Evolutionary conservation across 2,888 invertebrate species (phyloP), one percentile per base, ranked within the genome.

Genomic region (Tinea pellionella): DNA sequence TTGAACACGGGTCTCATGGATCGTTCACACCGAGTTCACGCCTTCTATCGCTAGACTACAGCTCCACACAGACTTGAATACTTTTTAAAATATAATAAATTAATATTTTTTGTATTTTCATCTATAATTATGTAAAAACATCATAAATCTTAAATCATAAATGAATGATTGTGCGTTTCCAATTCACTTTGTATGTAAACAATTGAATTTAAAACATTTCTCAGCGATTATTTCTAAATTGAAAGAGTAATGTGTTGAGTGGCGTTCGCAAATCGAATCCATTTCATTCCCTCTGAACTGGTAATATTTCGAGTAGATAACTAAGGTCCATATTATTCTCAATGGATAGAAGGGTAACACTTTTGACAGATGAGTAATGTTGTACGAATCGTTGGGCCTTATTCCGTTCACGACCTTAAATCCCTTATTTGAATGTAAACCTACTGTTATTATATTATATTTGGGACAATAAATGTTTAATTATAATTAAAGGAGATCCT

Each of bases 311-410:
- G 55, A 24, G 55, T 55, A 55, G 55, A 55, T 55, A n/a, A n/a
- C n/a, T n/a, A 29, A 55, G 55, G 19, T 29, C 55, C 24, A 19
- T 29, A 55, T 55, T 24, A 19, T 24, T 19, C 29, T 24, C 55
- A 19, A 29, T 60, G 53, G 9, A 69, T 68, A 68, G 67, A 68
- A 73, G 73, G 75, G 72, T 71, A 71, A 64, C 68, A 19, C 41
- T 60, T 65, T 64, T 75, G 78, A 77, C 78, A 73, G 70, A 74
- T 79, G 75, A 82, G 71, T 77, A 80, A 82, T 81, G 78, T 74
- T 77, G 75, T 18, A 47, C 18, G 47, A 47, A 47, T 18, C 47
- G 47, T 47, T 47, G 47, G 47, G 3, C 47, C 16, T 13, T n/a
- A 13, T n/a, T 47, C 47, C 18, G 47, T 16, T 9, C 37, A 9